Percentiles rank a stretch among this genome's conserved stretches.
Conservation (phyloP, 2,797 vertebrate genomes). For the Malacoraja senta region DNA sequence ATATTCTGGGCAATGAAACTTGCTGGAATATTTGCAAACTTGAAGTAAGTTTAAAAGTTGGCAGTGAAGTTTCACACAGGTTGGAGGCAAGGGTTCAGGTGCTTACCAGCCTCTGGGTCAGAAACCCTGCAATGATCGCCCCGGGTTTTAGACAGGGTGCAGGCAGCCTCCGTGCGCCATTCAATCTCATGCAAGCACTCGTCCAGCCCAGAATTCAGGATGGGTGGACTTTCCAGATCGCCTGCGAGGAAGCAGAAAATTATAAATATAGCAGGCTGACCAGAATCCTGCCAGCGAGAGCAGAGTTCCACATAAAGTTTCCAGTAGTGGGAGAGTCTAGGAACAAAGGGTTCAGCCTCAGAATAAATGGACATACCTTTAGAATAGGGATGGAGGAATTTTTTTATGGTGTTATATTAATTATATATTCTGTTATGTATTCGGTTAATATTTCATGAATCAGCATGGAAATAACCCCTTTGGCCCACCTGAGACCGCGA, state of each 20-base stretch:
- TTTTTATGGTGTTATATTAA: too few species aligned
- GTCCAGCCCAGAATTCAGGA: constrained; percentile 58
- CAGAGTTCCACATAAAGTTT: not conserved
- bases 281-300: not conserved
- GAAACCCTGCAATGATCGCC: constrained; percentile 83
- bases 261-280: accelerated
- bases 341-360: too few species aligned
- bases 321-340: too few species aligned
- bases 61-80: not conserved
- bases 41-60: not conserved
- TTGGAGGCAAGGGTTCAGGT: not conserved
- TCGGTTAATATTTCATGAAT: too few species aligned
- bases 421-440: too few species aligned
- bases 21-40: not conserved
- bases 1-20: not conserved
- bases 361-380: too few species aligned
- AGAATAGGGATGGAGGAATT: too few species aligned
- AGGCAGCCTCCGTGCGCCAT: constrained; percentile 84
- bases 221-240: constrained; percentile 74
- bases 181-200: constrained; percentile 76
- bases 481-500: too few species aligned
- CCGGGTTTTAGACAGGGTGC: constrained; percentile 72
- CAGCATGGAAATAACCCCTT: too few species aligned
- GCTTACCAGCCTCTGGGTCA: constrained; percentile 76
- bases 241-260: constrained; percentile 54